Evolutionary conservation across 2,797 vertebrate genomes (phyloP), one percentile per base, ranked within the genome.

Genomic region (Pipistrellus kuhlii): DNA sequence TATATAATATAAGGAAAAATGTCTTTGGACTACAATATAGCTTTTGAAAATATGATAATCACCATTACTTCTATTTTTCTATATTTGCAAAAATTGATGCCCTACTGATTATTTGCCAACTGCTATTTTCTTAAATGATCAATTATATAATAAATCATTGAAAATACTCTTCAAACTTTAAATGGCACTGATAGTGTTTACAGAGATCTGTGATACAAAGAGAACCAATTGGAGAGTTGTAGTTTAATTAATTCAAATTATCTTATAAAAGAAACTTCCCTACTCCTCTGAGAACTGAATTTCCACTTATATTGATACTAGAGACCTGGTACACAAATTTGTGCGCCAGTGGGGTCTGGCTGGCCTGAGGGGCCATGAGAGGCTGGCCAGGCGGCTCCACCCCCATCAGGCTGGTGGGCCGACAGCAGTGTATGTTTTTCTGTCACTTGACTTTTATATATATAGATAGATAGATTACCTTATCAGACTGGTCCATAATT

Each of bases 221-320:
- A 82, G 44, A n/a, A 62, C n/a, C 59, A 64, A 81, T 15, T 53
- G 18, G 7, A 80, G 9, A 77, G 8, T 13, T 86, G 21, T 46
- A 82, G 53, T 82, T 85, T 48, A 86, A 32, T 71, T 55, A 89
- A 86, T 66, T 83, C 14, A 13, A 80, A n/a, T 48, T 68, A 66
- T 78, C 89, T 53, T 46, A 83, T 86, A 48, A 84, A 92, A 66
- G 10, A 71, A 95, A 41, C 9, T 80, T 84, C n/a, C 25, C 32
- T 71, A 88, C 8, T 96, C 21, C 38, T 91, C 38, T 80, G 15
- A 69, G 12, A 94, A 17, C 4, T 64, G 30, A 88, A 82, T 81
- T 82, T 64, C 51, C 87, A 35, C 71, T 77, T 84, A 53, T 25
- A 85, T 38, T 85, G 38, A 23, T 35, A 85, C 8, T 55, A 55